These are phyloP conservation scores for Danaus chrysippus DNA, from an alignment of 2,888 invertebrate genomes.

Conservation along the genomic window DNA sequence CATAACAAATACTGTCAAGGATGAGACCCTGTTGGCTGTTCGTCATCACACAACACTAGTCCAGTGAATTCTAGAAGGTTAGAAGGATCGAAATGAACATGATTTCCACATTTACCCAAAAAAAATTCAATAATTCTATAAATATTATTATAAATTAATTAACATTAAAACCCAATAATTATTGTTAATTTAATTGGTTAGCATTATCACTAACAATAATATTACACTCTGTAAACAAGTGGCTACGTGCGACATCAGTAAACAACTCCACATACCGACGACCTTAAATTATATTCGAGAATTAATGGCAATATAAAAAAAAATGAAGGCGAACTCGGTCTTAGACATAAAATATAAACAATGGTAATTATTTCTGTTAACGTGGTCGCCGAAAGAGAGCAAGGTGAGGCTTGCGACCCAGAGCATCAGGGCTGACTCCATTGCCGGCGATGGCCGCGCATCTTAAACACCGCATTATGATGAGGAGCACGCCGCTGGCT, in stretches of 20 bases:
- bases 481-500: slow-evolving; percentile 27
- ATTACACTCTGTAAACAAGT: neutral
- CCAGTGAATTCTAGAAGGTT: neutral
- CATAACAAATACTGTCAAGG: slow-evolving; percentile 5
- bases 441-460: slow-evolving; percentile 29
- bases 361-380: slow-evolving; percentile 5
- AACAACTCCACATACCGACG: slow-evolving; percentile 1
- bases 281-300: neutral
- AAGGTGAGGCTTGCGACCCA: slow-evolving; percentile 25
- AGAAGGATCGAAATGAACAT: slow-evolving; percentile 6
- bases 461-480: slow-evolving; percentile 35
- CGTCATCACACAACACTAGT: neutral
- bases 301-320: neutral
- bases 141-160: neutral
- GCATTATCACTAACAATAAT: neutral
- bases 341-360: neutral
- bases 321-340: neutral
- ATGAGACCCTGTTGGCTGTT: neutral
- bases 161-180: neutral
- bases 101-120: slow-evolving; percentile 7
- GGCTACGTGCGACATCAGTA: neutral
- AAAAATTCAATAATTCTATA: slow-evolving; percentile 1
- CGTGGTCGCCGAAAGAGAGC: slow-evolving; percentile 15
- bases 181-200: slow-evolving; percentile 5
- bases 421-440: slow-evolving; percentile 25